Evolutionary conservation across 2,113 vertebrate genomes (phyloP).

Genomic region (cattle (Bos taurus)): DNA sequence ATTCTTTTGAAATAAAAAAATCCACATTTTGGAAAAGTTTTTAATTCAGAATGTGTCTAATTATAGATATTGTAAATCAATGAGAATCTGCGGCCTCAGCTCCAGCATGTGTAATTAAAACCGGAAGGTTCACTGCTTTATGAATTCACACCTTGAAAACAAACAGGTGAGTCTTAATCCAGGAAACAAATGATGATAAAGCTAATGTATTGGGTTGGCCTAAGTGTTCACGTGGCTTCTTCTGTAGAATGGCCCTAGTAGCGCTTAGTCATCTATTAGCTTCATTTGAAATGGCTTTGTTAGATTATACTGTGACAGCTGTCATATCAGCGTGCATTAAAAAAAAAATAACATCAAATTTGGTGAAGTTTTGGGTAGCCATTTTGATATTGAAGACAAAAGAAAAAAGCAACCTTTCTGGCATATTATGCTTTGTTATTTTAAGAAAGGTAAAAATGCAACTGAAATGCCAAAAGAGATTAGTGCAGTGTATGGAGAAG

Average conservation of each 20-base stretch:
- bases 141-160: not conserved
- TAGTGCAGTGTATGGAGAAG: not conserved
- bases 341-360: not conserved
- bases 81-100: not conserved
- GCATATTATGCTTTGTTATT: not conserved
- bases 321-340: not conserved
- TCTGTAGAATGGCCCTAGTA: not conserved
- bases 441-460: not conserved
- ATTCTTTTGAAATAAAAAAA: not conserved
- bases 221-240: not conserved
- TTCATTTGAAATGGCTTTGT: not conserved
- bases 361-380: not conserved
- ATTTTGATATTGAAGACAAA: not conserved
- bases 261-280: rapidly evolving
- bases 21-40: not conserved
- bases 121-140: not conserved
- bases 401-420: not conserved
- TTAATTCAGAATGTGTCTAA: not conserved
- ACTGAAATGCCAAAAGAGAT: not conserved
- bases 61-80: not conserved
- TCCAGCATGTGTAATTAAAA: not conserved
- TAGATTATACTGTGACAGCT: not conserved
- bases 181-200: not conserved
- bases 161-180: not conserved
- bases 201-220: not conserved